Evolutionary conservation across 2,797 vertebrate species (phyloP).

Genomic region (Gobio occitaniae): DNA sequence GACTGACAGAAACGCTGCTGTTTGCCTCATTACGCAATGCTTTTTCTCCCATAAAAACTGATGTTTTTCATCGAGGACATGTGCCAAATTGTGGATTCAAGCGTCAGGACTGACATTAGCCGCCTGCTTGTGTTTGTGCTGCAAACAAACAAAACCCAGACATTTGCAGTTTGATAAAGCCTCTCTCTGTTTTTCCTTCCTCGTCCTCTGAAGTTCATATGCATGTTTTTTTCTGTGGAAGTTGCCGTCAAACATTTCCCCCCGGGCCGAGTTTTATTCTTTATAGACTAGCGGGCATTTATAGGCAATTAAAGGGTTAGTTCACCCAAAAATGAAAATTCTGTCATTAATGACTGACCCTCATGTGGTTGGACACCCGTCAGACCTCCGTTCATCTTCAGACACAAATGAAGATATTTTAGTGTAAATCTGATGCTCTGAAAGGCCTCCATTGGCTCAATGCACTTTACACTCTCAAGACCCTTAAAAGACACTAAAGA

Average conservation of each 20-base stretch:
- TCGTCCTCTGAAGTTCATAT: neutral
- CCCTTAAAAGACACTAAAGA: too few species aligned
- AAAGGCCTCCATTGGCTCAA: too few species aligned
- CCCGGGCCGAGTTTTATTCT: neutral
- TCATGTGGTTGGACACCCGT: too few species aligned
- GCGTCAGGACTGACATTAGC: neutral
- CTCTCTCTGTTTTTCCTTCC: neutral
- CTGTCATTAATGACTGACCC: too few species aligned
- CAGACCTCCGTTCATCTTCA: too few species aligned
- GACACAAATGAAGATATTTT: too few species aligned
- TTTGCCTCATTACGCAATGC: slow-evolving; percentile 10
- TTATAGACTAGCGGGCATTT: neutral
- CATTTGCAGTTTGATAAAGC: slow-evolving; percentile 8
- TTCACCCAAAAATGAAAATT: too few species aligned
- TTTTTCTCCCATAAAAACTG: neutral
- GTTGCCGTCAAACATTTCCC: neutral
- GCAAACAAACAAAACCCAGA: slow-evolving; percentile 14
- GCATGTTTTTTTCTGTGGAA: neutral
- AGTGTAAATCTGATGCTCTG: too few species aligned
- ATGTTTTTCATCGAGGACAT: slow-evolving; percentile 2
- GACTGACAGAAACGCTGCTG: slow-evolving; percentile 1
- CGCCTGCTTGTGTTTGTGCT: neutral
- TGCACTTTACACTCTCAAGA: too few species aligned
- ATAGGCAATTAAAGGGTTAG: neutral
- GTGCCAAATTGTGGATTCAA: neutral